Base-by-base conservation (phyloP, 2,113 vertebrate species). In the Gavia stellata region DNA sequence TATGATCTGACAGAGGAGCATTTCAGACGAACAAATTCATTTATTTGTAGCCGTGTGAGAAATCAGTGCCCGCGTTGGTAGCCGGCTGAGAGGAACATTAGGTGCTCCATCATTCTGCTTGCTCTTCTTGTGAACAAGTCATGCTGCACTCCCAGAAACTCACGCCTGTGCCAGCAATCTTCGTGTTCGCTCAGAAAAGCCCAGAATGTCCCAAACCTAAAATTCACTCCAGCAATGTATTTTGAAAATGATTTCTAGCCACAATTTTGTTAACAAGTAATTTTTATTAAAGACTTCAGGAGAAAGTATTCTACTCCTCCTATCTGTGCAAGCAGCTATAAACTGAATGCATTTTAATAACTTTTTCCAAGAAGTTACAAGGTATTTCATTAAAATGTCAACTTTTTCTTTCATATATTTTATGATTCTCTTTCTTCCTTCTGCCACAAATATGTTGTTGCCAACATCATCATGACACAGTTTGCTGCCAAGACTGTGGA, bases 371-470 rank as follows among this genome's bases (percentile, higher is more conserved):
- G 85, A 92, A 93, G 92, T 96, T 96, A 90, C 88, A 96, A 93
- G 94, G 94, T 96, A 95, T 96, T 94, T 96, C 94, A 96, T 96
- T 97, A 95, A 97, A 95, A 96, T 96, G 94, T 95, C 94, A 94
- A 96, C 84, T 97, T 97, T 94, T 94, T 91, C 94, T 94, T 94
- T 87, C 89, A 66, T 91, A 81, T 94, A 94, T 92, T 96, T 97
- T 81, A 94, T 96, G 94, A 91, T 95, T 97, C 91, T 85, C 87
- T 97, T 95, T 97, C 91, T 95, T 93, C 95, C 96, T 97, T 97
- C 96, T 97, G 97, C 94, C 85, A 91, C 96, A 96, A 95, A 92
- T 93, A 95, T 82, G 94, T 95, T 96, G 94, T 91, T 97, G 97
- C 97, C 97, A 97, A 95, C 96, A 96, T 97, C 96, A 94, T 96